Evolutionary conservation across 2,113 vertebrate species (phyloP), one percentile per base, ranked within the genome.

Genomic region (Ibidorhyncha struthersii): DNA sequence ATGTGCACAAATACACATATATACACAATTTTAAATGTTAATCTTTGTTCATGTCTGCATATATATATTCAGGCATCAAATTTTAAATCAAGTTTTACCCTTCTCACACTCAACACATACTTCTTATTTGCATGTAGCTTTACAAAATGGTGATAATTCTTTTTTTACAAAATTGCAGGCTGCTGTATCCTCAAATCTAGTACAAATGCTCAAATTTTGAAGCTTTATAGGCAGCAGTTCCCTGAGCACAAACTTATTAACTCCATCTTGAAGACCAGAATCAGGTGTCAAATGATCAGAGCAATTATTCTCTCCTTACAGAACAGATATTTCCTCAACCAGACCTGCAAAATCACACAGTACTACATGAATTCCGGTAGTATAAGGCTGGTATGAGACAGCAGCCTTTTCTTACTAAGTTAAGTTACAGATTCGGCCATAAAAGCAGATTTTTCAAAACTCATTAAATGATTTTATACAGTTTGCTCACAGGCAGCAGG

Each of bases 381-480:
- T 71, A 20, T 49, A 76, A 56, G 21, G 14, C 61, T 89, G 14
- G 2, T 71, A 20, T 53, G 69, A 79, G 50, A 77, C 26, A 67
- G 29, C 56, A 86, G 38, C 36, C 50, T 95, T 90, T 94, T 93
- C 41, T 81, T 45, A 32, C 36, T 49, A 47, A 93, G 55, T 45
- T 86, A 63, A 91, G 90, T 83, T 93, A 55, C 22, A 52, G 72
- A 87, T 77, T 62, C 82, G 63, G 17, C 66, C 14, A 30, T 82
- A 80, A 94, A 94, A 94, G 43, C 38, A 80, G 43, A 52, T 71
- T 86, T 83, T 84, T 79, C 70, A 89, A 76, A 95, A 89, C 47
- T 78, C 50, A 89, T 65, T 3, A 93, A 89, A 43, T 93, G n/a
- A 53, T 50, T 92, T 91, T 90, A 29, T 93, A 15, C 38, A 65